Base-by-base conservation (phyloP, 2,888 invertebrate species). In the Alsophila aescularia region DNA sequence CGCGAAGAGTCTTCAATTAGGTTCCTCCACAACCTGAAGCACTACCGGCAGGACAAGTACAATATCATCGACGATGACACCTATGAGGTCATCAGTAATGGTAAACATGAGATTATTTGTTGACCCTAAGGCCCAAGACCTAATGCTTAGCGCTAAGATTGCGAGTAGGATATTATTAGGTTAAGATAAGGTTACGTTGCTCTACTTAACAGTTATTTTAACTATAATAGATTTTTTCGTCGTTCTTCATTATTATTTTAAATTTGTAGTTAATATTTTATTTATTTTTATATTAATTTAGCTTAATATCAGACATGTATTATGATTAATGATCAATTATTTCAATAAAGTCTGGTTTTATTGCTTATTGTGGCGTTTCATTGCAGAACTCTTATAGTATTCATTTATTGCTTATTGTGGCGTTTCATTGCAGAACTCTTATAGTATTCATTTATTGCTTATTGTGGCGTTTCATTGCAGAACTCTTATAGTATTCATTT, bases 41-140 rank as follows among this genome's bases (percentile, higher is more conserved):
- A 94, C 73, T 95, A 95, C 79, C 84, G 95, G 12, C 92, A 94
- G 59, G 94, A 94, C 67, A 82, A 93, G 35, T 95, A 95, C 75
- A 93, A 92, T 65, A 93, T 95, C 65, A 84, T 95, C n/a, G 94
- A 95, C 66, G 92, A 93, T 21, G 87, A 94, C 55, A 94, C 93
- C 21, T 95, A 93, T 58, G 89, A 90, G 60, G 62, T 92, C 39
- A 83, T 88, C 39, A 92, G 88, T 64, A 87, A 90, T 66, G 92
- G 91, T 0, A 84, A 81, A 64, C 64, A 86, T 21, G 83, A 91
- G 60, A 67, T 92, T 60, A 77, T 90, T 76, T 89, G 89, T 87
- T 91, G 83, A 90, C 77, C 79, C 53, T 72, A 49, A 58, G 62
- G 10, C 31, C 39, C 10, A 27, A 40, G 10, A n/a, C 13, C 27